A percentile compares a stretch with the other conserved stretches of the same genome.
phyloP scores from a whole-genome alignment of 37 sponge, comb jelly and placozoan genomes.

The Ephydatia muelleri region DNA sequence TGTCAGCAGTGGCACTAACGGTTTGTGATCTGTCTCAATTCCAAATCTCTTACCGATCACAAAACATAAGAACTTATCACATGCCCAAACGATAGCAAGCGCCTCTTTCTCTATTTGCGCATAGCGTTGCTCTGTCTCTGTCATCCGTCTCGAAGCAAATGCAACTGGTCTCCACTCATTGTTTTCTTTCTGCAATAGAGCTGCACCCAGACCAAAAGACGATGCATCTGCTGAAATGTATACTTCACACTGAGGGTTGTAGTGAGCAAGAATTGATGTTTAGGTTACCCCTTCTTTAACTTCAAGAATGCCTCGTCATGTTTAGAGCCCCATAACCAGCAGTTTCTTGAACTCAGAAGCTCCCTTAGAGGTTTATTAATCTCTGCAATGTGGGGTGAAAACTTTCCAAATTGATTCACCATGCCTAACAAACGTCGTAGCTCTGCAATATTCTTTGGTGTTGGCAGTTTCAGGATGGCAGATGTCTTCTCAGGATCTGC shows the following conservation, averaged over 20 bases:
- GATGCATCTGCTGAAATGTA: not conserved
- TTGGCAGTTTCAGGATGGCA: conserved; percentile 32
- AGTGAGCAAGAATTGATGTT: conserved; percentile 8
- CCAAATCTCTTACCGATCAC: conserved; percentile 1
- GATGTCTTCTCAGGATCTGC: conserved; percentile 43
- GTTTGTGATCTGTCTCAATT: conserved; percentile 27
- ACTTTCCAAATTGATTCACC: conserved; percentile 21
- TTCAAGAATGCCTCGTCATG: conserved; percentile 32
- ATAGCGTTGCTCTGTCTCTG: not conserved
- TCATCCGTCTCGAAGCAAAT: not conserved
- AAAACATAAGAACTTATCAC: conserved; percentile 19
- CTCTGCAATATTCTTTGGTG: conserved; percentile 18
- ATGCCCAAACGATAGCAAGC: conserved; percentile 32
- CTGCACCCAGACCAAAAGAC: conserved; percentile 18
- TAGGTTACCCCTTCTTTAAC: conserved; percentile 27
- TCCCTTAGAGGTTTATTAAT: conserved; percentile 26
- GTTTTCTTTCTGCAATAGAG: conserved; percentile 9
- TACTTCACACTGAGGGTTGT: not conserved
- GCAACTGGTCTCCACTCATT: not conserved
- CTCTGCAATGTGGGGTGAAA: conserved; percentile 14
- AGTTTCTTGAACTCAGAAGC: conserved; percentile 35
- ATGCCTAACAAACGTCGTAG: conserved; percentile 14
- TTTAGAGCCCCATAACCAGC: conserved; percentile 49
- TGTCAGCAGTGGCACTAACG: conserved; percentile 20
- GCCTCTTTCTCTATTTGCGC: conserved; percentile 35